Conservation (phyloP, 1,140 invertebrate species). For the Anoplolepis gracilipes region DNA sequence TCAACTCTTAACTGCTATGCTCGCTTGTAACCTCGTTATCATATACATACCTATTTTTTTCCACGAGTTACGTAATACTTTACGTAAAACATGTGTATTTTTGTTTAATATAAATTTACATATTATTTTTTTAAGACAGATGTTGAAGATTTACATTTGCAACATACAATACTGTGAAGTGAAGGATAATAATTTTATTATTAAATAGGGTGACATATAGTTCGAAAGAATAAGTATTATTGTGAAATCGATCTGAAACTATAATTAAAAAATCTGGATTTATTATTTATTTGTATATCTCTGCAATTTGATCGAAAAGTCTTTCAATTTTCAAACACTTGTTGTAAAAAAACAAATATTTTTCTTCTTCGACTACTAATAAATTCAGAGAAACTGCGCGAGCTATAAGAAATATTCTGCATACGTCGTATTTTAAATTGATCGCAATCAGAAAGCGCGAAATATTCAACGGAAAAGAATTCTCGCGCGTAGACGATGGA, state of each 20-base stretch:
- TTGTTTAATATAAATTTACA: slow-evolving; percentile 7
- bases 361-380: neutral
- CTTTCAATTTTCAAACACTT: neutral
- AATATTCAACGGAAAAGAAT: slow-evolving; percentile 29
- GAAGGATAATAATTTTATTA: neutral
- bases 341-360: neutral
- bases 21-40: slow-evolving; percentile 26
- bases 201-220: neutral
- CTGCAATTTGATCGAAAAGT: neutral
- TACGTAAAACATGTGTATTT: neutral
- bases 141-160: neutral
- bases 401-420: neutral
- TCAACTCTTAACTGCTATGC: slow-evolving; percentile 36
- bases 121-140: neutral
- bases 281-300: neutral
- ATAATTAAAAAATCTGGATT: neutral
- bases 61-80: neutral
- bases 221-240: neutral
- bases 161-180: neutral
- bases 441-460: slow-evolving; percentile 34
- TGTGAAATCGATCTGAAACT: neutral
- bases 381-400: neutral
- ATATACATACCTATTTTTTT: neutral
- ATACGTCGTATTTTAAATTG: neutral
- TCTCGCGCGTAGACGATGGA: slow-evolving; percentile 53